These are phyloP conservation scores for Apamea epomidion DNA, from an alignment of 2,888 invertebrate genomes.

Conservation along the genomic window DNA sequence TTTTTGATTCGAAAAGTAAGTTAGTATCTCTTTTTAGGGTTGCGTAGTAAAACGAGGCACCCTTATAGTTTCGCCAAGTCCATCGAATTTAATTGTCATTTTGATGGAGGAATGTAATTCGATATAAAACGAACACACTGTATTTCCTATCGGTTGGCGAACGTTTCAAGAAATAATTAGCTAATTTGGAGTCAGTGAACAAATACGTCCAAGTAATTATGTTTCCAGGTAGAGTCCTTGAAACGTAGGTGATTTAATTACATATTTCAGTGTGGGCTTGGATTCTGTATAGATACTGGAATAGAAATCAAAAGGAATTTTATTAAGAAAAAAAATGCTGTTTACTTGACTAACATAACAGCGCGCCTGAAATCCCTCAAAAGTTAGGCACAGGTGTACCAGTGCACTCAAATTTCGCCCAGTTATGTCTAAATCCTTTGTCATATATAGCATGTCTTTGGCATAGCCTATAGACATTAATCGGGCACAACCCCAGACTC, in stretches of 20 bases:
- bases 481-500: background rate
- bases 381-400: background rate
- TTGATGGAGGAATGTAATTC: background rate
- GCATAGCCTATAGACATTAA: background rate
- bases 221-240: constrained; percentile 10
- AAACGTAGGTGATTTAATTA: constrained; percentile 26
- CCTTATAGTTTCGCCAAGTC: background rate
- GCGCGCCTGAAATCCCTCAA: background rate
- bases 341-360: background rate
- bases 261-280: constrained; percentile 13
- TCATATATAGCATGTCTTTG: too few species aligned
- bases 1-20: background rate
- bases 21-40: background rate
- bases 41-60: background rate
- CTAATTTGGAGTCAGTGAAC: background rate
- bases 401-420: background rate
- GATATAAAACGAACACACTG: background rate
- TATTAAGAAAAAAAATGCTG: background rate
- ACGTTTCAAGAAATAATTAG: constrained; percentile 6
- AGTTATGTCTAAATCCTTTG: background rate
- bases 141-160: background rate
- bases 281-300: background rate
- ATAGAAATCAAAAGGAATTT: background rate
- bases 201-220: constrained; percentile 11
- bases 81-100: background rate